Evolutionary conservation across 92 coral and sea anemone species (phyloP), one percentile per base, ranked within the genome.

Genomic region (Isaurus tuberculatus): DNA sequence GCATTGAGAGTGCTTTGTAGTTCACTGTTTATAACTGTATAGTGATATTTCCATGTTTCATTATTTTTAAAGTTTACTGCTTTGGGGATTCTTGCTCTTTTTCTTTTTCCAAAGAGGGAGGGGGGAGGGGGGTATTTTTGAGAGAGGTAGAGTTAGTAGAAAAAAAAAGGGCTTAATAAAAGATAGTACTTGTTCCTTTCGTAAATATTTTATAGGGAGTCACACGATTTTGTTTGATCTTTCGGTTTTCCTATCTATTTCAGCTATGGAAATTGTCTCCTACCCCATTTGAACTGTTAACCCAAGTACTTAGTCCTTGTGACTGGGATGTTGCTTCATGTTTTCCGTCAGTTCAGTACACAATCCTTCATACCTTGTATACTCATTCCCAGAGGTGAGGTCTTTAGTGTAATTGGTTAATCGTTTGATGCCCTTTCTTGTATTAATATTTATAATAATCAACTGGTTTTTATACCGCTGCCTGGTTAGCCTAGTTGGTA

Each of bases 301-400:
- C 99, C 14, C 88, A 90, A 69, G 86, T 88, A 61, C 88, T 94
- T n/a, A 88, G 88, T 87, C 93, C 97, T 4, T 88, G 94, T 72
- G 97, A 94, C 26, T 96, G 99, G 99, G 88, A 40, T 16, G 86
- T 96, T 20, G 98, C 99, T 55, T 89, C 92, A 14, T 91, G 92
- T 79, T 95, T 87, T 68, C 98, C 99, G 19, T 92, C 92, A n/a
- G 89, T 96, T 48, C 99, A 96, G 88, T 94, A 96, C 89, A 93
- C 99, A 44, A 78, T 96, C 79, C 89, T 94, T 57, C 98, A 95
- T 83, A 93, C 97, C 23, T 75, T 96, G 15, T 96, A 96, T 67
- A 88, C 92, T 37, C 95, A 96, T 80, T 89, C 92, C 68, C 97
- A 95, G 74, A 95, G 97, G 98, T 95, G 83, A 86, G 81, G n/a